phyloP scores from a whole-genome alignment of 2,797 vertebrate species.

The Anableps anableps region DNA sequence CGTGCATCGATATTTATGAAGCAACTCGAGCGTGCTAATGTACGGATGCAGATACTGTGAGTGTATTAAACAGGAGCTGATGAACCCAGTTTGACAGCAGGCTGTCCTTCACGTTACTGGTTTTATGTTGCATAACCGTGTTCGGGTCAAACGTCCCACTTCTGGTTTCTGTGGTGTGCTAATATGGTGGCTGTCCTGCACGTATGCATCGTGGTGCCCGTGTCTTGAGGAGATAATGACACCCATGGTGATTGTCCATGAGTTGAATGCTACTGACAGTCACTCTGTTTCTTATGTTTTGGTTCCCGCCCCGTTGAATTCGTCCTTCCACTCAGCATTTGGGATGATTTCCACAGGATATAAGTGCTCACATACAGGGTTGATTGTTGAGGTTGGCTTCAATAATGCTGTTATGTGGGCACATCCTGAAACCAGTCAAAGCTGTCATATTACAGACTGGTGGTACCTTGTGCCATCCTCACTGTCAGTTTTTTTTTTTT shows the following conservation, averaged over 20 bases:
- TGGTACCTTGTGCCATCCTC: slow-evolving; percentile 43
- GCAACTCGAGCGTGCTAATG: slow-evolving; percentile 8
- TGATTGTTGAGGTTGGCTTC: slow-evolving; percentile 56
- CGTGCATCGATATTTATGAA: neutral
- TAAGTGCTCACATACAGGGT: slow-evolving; percentile 33
- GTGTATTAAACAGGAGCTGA: slow-evolving; percentile 32
- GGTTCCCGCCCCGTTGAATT: slow-evolving; percentile 26
- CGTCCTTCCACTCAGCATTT: slow-evolving; percentile 1
- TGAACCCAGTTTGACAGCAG: slow-evolving; percentile 18
- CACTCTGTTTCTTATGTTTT: slow-evolving; percentile 24
- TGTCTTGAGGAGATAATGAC: slow-evolving; percentile 52
- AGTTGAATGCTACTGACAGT: slow-evolving; percentile 71
- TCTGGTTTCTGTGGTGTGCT: slow-evolving; percentile 46
- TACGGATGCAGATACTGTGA: slow-evolving; percentile 62
- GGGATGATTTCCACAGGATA: slow-evolving; percentile 20
- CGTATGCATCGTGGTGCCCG: slow-evolving; percentile 51
- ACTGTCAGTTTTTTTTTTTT: slow-evolving; percentile 37
- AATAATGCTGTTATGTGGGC: slow-evolving; percentile 39
- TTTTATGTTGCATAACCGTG: slow-evolving; percentile 5
- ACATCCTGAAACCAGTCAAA: slow-evolving; percentile 35
- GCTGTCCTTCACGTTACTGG: slow-evolving; percentile 5
- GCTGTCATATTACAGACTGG: slow-evolving; percentile 44
- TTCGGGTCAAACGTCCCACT: slow-evolving; percentile 33
- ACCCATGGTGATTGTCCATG: slow-evolving; percentile 37
- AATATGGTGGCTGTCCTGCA: slow-evolving; percentile 48